A percentile compares a stretch with the other conserved stretches of the same genome.
phyloP scores from a whole-genome alignment of 2,888 invertebrate species.

The Drosophila koepferae region DNA sequence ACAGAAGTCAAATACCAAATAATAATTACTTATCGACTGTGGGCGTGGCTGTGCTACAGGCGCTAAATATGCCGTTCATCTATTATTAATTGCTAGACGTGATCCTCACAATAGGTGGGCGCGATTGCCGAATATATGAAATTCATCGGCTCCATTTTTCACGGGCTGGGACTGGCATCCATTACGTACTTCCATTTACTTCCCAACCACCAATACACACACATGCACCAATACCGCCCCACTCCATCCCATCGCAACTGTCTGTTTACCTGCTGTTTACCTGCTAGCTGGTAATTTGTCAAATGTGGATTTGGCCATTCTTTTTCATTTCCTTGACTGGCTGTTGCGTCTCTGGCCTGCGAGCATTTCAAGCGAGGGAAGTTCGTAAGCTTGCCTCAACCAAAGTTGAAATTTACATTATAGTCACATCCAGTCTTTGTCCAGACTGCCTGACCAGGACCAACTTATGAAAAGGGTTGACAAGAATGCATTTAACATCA shows the following conservation, averaged over 20 bases:
- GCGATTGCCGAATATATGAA: constrained; percentile 22
- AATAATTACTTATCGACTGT: constrained; percentile 15
- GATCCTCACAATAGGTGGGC: constrained; percentile 38
- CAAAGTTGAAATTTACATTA: background rate
- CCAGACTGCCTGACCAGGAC: background rate
- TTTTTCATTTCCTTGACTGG: constrained; percentile 41
- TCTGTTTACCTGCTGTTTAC: constrained; percentile 53
- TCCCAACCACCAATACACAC: background rate
- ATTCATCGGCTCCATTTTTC: constrained; percentile 11
- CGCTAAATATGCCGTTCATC: constrained; percentile 54
- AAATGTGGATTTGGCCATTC: constrained; percentile 69
- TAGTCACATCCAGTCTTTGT: background rate
- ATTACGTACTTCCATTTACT: background rate
- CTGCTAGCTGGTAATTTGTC: constrained; percentile 74
- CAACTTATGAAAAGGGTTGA: background rate
- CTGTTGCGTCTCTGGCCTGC: constrained; percentile 56
- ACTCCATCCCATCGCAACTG: background rate
- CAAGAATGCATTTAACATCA: background rate
- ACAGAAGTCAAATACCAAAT: constrained; percentile 56
- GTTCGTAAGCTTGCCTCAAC: constrained; percentile 3
- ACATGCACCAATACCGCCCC: background rate
- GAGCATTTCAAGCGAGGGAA: constrained; percentile 45
- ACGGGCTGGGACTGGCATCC: constrained; percentile 3
- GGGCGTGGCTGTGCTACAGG: constrained; percentile 32
- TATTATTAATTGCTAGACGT: constrained; percentile 52